Percentiles rank a stretch among this genome's conserved stretches.
These are phyloP conservation scores for Forbesichthys agassizii DNA, from an alignment of 2,113 vertebrate species.

Conservation along the genomic window DNA sequence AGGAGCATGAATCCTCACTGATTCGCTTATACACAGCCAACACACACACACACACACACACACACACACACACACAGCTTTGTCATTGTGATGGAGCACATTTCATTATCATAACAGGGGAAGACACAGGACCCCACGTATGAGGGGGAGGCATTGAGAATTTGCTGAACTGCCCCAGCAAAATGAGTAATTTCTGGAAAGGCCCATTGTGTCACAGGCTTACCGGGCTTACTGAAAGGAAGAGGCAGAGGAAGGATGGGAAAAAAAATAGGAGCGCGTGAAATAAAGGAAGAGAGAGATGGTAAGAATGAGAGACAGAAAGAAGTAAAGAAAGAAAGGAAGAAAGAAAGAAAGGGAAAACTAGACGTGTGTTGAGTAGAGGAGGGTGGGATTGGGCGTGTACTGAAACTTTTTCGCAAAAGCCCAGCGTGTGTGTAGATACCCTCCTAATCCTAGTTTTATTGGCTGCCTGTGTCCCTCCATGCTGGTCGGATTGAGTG, in stretches of 20 bases:
- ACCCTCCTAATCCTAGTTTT: constrained; percentile 85
- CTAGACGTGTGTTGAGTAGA: constrained; percentile 59
- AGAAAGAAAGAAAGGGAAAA: constrained; percentile 62
- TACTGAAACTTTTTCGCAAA: constrained; percentile 78
- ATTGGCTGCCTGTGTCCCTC: constrained; percentile 83
- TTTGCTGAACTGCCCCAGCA: constrained; percentile 55
- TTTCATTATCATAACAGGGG: constrained; percentile 49
- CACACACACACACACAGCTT: constrained; percentile 38
- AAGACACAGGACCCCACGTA: constrained; percentile 27
- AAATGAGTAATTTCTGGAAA: constrained; percentile 77
- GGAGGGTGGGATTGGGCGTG: constrained; percentile 72
- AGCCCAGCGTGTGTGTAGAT: constrained; percentile 77
- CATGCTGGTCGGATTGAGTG: constrained; percentile 76
- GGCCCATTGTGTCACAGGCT: constrained; percentile 74
- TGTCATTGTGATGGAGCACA: constrained; percentile 51
- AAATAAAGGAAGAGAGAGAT: constrained; percentile 66
- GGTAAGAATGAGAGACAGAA: constrained; percentile 63
- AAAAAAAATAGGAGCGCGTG: constrained; percentile 51
- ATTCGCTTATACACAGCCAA: constrained; percentile 22
- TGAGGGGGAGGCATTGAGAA: constrained; percentile 53
- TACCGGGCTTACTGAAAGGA: constrained; percentile 63
- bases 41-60: not conserved
- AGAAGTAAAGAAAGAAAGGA: constrained; percentile 60
- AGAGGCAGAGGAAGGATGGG: constrained; percentile 57
- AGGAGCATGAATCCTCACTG: constrained; percentile 12